Base-by-base conservation (phyloP, 2,797 vertebrate species). In the Erpetoichthys calabaricus region DNA sequence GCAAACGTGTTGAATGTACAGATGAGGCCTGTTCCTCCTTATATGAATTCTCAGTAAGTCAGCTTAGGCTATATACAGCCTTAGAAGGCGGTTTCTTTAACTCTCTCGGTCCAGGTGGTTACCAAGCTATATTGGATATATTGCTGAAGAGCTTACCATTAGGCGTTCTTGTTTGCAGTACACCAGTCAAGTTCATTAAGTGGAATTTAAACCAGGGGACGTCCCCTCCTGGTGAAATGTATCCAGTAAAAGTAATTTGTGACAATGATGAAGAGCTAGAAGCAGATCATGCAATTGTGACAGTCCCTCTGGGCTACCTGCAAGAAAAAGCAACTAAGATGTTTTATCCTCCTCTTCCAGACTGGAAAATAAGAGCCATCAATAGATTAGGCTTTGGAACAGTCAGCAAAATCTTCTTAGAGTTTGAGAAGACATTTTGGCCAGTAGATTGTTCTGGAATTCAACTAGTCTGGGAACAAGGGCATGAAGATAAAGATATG, bases 21-120 rank as follows among this genome's bases (percentile, higher is more conserved):
- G 75, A 79, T 4, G 75, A 77, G 50, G 77, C 75, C 49, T 66
- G 73, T 56, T 72, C 75, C 53, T 77, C 73, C 45, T 71, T 79
- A 5, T 79, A 76, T 53, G 77, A 79, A 56, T 68, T 75, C 60
- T 75, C 75, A 43, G 73, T 70, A 44, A 64, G 62, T 10, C 64
- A 74, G 59, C 61, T 67, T 25, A 62, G 70, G 8, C 58, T 75
- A 41, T 79, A 77, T 57, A 65, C 63, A 43, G 61, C 69, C 6
- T 58, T 76, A 4, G 69, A 77, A 25, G 77, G 77, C 45, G 67
- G 58, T 1, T 77, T 77, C 61, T 79, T 69, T 45, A 79, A 75
- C 59, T 70, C 57, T 5, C 53, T 79, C 10, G 75, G 77, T 45
- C 59, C 65, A 50, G 60, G 63, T 8, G 76, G 76, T 5, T 79